A percentile compares a stretch with the other conserved stretches of the same genome.
phyloP scores from a whole-genome alignment of 2,888 invertebrate species.

The Anticlea derivata region DNA sequence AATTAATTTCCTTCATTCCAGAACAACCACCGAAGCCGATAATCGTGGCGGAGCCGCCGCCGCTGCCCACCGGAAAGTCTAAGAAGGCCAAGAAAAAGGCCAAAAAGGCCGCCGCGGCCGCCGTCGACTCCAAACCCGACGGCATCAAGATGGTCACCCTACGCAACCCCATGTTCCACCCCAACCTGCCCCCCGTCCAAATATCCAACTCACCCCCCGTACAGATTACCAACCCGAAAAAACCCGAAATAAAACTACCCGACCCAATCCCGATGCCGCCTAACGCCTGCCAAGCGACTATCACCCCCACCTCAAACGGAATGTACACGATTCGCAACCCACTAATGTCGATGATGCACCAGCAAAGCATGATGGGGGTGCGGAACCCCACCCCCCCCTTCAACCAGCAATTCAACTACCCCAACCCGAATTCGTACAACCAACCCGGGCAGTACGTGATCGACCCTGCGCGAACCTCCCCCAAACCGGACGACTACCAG shows the following conservation, averaged over 20 bases:
- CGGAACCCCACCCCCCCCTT: conserved; percentile 50
- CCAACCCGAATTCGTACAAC: conserved; percentile 59
- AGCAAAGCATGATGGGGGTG: conserved; percentile 65
- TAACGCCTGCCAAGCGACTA: conserved; percentile 75
- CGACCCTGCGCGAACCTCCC: conserved; percentile 42
- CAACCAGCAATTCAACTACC: conserved; percentile 58
- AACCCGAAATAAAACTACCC: conserved; percentile 67
- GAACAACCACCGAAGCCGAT: conserved; percentile 67
- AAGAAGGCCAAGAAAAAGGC: conserved; percentile 80
- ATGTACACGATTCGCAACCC: conserved; percentile 94
- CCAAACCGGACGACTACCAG: conserved; percentile 58
- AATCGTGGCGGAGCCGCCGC: conserved; percentile 54
- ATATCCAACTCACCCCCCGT: conserved; percentile 42
- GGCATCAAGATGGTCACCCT: conserved; percentile 89
- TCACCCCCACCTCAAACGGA: conserved; percentile 83
- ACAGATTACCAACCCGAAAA: conserved; percentile 48
- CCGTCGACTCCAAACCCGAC: conserved; percentile 55
- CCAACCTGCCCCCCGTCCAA: conserved; percentile 74
- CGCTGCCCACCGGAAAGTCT: conserved; percentile 53
- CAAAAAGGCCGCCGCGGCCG: conserved; percentile 71
- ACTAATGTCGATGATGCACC: conserved; percentile 82
- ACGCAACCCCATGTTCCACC: conserved; percentile 90
- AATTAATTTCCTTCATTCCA: too few relatives aligned
- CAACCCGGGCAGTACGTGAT: conserved; percentile 40
- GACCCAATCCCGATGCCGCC: conserved; percentile 79